phyloP scores from a whole-genome alignment of 2,797 vertebrate species.

The Melanotaenia maccullochi region DNA sequence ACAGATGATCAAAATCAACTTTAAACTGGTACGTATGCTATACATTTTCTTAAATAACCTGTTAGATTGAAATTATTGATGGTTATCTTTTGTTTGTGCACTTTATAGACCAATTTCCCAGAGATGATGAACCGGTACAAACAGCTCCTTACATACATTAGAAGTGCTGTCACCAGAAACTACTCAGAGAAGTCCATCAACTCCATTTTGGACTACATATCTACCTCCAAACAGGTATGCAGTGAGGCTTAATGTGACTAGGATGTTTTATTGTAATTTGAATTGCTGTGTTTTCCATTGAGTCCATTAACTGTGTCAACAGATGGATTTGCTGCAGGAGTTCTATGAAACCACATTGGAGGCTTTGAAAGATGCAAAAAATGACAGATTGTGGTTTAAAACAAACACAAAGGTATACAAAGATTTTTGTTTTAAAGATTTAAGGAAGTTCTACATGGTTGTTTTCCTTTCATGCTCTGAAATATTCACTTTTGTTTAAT shows the following conservation, averaged over 20 bases:
- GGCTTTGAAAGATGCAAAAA: conserved; percentile 97
- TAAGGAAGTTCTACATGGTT: background rate
- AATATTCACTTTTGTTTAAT: background rate
- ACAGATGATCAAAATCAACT: conserved; percentile 99
- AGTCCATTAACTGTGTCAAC: conserved; percentile 40
- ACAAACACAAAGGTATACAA: conserved; percentile 96
- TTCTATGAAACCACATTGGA: conserved; percentile 99
- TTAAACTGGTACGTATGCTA: conserved; percentile 88
- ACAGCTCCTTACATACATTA: conserved; percentile 97
- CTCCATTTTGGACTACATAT: conserved; percentile 99
- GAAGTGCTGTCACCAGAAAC: conserved; percentile 98
- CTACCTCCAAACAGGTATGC: conserved; percentile 98
- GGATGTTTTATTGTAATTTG: background rate
- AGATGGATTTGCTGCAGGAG: conserved; percentile 99
- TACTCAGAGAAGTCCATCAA: conserved; percentile 99
- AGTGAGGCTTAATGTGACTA: background rate
- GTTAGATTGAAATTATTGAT: background rate
- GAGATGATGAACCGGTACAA: conserved; percentile 99
- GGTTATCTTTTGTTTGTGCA: conserved; percentile 26
- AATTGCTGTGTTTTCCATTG: background rate
- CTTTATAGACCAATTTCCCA: conserved; percentile 93
- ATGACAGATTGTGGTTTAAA: conserved; percentile 98
- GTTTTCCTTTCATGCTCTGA: background rate
- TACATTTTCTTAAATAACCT: background rate
- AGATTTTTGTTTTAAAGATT: background rate